Conservation (phyloP, 2,113 vertebrate species). For the Cettia cetti region DNA sequence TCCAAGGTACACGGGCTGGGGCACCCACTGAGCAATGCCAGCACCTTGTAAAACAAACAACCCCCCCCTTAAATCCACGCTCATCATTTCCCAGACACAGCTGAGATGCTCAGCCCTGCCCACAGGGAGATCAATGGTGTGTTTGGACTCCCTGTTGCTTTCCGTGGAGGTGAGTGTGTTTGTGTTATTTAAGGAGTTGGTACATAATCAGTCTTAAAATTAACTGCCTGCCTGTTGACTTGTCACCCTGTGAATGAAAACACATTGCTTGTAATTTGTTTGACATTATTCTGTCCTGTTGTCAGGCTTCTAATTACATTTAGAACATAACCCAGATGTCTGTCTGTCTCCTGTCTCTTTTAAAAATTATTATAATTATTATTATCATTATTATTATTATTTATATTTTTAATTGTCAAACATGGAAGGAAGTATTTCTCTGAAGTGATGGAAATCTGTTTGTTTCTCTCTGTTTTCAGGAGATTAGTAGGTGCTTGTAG, state of each 20-base stretch:
- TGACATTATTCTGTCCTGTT: conserved; percentile 63
- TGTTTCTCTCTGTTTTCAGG: neutral
- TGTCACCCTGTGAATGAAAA: conserved; percentile 69
- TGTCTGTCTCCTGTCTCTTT: conserved; percentile 33
- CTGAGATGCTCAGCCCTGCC: neutral
- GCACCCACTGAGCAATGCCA: neutral
- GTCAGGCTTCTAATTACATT: conserved; percentile 64
- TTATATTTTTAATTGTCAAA: neutral
- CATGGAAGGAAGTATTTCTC: neutral
- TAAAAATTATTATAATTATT: neutral
- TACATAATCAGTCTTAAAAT: conserved; percentile 63
- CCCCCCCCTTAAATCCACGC: neutral
- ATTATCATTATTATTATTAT: neutral
- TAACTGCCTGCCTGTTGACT: conserved; percentile 62
- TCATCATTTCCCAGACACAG: neutral
- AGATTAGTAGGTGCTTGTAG: neutral
- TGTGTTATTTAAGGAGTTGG: conserved; percentile 53
- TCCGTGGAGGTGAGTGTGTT: neutral
- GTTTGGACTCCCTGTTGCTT: conserved; percentile 43
- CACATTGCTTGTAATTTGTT: conserved; percentile 67
- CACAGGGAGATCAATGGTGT: conserved; percentile 14
- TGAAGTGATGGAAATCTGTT: neutral
- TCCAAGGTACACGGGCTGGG: neutral
- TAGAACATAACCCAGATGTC: conserved; percentile 65
- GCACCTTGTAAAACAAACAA: neutral